Base-by-base conservation (phyloP, 2,113 vertebrate genomes). In the Grantiella picta region DNA sequence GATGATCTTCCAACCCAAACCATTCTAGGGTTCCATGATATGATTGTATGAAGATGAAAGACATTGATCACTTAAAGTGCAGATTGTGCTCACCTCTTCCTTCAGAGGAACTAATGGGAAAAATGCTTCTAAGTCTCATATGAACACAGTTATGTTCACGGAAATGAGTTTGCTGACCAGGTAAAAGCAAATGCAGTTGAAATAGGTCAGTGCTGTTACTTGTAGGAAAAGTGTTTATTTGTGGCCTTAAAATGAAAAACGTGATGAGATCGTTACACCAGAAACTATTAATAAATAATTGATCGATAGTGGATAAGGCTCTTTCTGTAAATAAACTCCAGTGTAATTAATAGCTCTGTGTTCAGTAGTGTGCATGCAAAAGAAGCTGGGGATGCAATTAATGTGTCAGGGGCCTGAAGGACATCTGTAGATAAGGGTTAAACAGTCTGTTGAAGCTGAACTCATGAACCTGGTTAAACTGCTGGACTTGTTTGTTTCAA, bases 331-430 rank as follows among this genome's bases (percentile, higher is more conserved):
- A 98, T 97, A 99, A 99, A 99, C 98, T 98, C 98, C 97, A 94
- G 97, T 97, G 98, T 98, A 98, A 99, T 99, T 99, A 99, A 99
- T 98, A 98, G 91, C 98, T 98, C 98, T 97, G 98, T 98, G 98
- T 82, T 98, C 98, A 98, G 98, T 95, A 98, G 97, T 94, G 95
- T 97, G 98, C 98, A 98, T 98, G 98, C 98, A 98, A 97, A 98
- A 97, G 98, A 97, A 97, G 98, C 97, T 1, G 82, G 97, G 96
- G 97, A 98, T 98, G 98, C 97, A 98, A 96, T 98, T 98, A 97
- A 97, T 95, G 98, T 98, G 98, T 97, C 89, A 66, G 96, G 80
- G 95, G 97, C 98, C 98, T 99, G 90, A 97, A 99, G 98, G 99
- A 98, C 98, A 97, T 98, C 97, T 98, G 92, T 97, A 97, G 98